Evolutionary conservation across 2,113 vertebrate genomes (phyloP), one percentile per base, ranked within the genome.

Genomic region (Eidolon helvum): DNA sequence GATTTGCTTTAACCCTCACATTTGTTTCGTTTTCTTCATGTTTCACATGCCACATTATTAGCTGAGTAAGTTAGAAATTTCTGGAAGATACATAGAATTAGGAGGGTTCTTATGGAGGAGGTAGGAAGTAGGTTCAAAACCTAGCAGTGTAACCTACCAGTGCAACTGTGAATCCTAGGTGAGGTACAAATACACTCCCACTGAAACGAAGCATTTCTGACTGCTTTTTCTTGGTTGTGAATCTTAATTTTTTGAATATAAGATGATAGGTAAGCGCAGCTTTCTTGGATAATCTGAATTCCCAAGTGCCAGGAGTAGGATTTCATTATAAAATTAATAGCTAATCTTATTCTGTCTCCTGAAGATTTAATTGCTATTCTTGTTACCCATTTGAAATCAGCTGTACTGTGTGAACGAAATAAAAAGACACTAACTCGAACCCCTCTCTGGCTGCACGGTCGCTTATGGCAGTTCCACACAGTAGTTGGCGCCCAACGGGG

Each of bases 371-470:
- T 98, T 97, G 98, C 99, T 99, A 98, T 98, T 98, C 98, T 98
- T 98, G 98, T 98, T 98, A 98, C 98, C 97, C 98, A 98, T 98
- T 98, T 84, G 98, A 98, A 98, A 98, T 98, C 98, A 98, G 98
- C 98, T 98, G 98, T 99, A 99, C 99, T 99, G 98, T 99, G 98
- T 99, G 99, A 99, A 98, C 98, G 98, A 99, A 99, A 98, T 98
- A 97, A 97, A 97, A 97, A 98, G 98, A 98, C 98, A 98, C 98
- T 98, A 98, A 98, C 98, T 98, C 97, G 98, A 99, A 98, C 98
- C 99, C 98, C 99, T 99, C 98, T 98, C 98, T 98, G 98, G 98
- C 98, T 99, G 99, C 99, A 99, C 98, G 98, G 98, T 98, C 98
- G 98, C 99, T 99, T 99, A 98, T 97, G 98, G 98, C 99, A 98